Evolutionary conservation across 2,113 vertebrate genomes (phyloP).

Genomic region (Geococcyx californianus): DNA sequence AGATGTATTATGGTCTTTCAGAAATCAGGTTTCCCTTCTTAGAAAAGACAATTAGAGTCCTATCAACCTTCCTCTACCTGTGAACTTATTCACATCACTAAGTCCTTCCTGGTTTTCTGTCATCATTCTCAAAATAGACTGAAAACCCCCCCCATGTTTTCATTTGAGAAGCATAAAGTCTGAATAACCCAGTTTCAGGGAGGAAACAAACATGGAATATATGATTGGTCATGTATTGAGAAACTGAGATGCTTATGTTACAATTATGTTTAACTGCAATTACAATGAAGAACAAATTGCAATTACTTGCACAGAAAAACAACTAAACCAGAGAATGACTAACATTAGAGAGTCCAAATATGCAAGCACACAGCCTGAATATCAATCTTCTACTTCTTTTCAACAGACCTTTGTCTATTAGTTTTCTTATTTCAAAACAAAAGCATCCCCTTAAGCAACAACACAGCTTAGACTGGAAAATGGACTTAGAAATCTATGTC

Average conservation of each 20-base stretch:
- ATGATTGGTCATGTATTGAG: not conserved
- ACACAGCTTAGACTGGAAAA: not conserved
- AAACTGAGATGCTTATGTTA: not conserved
- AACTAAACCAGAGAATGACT: not conserved
- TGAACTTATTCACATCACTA: not conserved
- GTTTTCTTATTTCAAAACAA: not conserved
- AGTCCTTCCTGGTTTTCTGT: not conserved
- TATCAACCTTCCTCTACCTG: not conserved
- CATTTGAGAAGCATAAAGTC: not conserved
- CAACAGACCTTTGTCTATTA: not conserved
- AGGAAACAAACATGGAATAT: not conserved
- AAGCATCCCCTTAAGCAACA: not conserved
- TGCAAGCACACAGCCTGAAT: not conserved
- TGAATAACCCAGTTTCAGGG: not conserved
- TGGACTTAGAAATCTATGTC: not conserved
- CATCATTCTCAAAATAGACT: not conserved
- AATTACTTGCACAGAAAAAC: not conserved
- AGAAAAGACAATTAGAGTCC: not conserved
- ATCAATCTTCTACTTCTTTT: not conserved
- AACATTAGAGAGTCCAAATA: not conserved
- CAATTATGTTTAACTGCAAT: not conserved
- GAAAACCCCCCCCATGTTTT: not conserved
- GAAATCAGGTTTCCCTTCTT: not conserved
- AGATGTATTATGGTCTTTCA: not conserved
- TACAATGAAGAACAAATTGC: not conserved